Conservation (phyloP, 2,113 vertebrate species). For the Dolichotis patagonum region DNA sequence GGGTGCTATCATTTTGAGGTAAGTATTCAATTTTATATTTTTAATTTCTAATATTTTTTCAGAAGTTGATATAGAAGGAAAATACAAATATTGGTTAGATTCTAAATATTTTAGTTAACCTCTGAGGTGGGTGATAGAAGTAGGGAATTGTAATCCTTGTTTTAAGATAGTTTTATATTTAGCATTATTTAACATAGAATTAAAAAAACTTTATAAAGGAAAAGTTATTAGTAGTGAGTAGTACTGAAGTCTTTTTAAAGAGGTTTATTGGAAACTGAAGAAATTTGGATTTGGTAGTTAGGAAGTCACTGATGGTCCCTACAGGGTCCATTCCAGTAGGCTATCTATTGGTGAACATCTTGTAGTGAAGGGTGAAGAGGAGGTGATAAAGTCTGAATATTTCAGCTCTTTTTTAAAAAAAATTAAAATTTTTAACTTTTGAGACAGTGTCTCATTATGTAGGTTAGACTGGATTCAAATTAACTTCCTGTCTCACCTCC, state of each 20-base stretch:
- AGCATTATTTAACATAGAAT: not conserved
- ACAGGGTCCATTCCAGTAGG: not conserved
- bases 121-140: not conserved
- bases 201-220: slow-evolving; percentile 10
- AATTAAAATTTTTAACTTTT: not conserved
- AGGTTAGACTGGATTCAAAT: not conserved
- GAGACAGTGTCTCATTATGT: not conserved
- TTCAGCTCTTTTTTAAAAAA: not conserved
- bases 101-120: slow-evolving; percentile 29
- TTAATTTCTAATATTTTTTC: slow-evolving; percentile 34
- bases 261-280: slow-evolving; percentile 32
- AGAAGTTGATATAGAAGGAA: slow-evolving; percentile 34
- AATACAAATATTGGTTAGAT: slow-evolving; percentile 11
- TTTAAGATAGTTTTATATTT: slow-evolving; percentile 15
- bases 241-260: slow-evolving; percentile 21
- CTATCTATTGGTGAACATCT: not conserved
- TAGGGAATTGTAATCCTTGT: not conserved
- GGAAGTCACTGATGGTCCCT: not conserved
- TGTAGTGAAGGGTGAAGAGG: slow-evolving; percentile 14
- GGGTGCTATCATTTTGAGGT: slow-evolving; percentile 68
- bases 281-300: not conserved
- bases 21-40: slow-evolving; percentile 44
- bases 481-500: not conserved
- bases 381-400: not conserved
- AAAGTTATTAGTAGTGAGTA: not conserved